Conservation (phyloP, 2,888 invertebrate genomes). For the Alloscopus bannaensis region DNA sequence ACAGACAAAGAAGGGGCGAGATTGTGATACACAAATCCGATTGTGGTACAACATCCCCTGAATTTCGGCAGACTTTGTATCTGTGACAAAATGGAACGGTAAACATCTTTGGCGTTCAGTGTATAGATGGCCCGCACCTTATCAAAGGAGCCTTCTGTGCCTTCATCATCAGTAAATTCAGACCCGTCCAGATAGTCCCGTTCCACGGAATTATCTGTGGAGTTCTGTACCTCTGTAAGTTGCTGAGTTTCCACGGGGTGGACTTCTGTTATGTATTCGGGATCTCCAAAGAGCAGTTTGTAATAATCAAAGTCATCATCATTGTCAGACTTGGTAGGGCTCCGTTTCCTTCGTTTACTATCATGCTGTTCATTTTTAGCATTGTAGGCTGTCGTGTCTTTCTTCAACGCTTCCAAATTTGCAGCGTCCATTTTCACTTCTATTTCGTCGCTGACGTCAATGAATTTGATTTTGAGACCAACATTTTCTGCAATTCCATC, state of each 20-base stretch:
- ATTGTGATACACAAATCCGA: slow-evolving; percentile 66
- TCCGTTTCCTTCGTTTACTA: neutral
- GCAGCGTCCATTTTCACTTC: neutral
- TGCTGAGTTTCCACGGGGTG: neutral
- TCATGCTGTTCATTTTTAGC: neutral
- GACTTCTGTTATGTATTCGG: neutral
- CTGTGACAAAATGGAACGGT: neutral
- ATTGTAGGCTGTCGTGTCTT: neutral
- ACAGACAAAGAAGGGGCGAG: slow-evolving; percentile 60
- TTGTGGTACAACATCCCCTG: slow-evolving; percentile 57
- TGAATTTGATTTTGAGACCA: slow-evolving; percentile 50
- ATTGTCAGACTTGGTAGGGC: neutral
- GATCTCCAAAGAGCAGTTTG: neutral
- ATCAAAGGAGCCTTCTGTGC: neutral
- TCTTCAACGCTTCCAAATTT: neutral
- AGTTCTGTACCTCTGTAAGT: neutral
- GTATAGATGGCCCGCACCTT: neutral
- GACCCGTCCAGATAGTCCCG: neutral
- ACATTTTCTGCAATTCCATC: slow-evolving; percentile 64
- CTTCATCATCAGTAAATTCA: neutral
- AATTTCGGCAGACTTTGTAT: slow-evolving; percentile 19
- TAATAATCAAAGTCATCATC: neutral
- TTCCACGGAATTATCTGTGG: neutral
- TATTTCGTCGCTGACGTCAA: slow-evolving; percentile 36
- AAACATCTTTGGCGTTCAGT: neutral